Evolutionary conservation across 2,888 invertebrate species (phyloP).

Genomic region (Philaethria dido): DNA sequence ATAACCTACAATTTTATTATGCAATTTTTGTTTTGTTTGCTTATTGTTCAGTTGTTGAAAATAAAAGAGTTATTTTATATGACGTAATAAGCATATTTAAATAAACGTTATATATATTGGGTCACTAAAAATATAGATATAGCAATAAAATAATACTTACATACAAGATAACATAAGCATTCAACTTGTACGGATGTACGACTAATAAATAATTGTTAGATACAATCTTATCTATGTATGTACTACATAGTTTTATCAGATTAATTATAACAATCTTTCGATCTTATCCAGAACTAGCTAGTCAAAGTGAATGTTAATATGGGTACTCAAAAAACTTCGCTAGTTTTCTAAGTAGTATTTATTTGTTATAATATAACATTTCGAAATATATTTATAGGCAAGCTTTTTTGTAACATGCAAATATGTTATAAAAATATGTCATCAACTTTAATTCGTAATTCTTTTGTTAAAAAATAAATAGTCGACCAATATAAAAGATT

Average conservation of each 20-base stretch:
- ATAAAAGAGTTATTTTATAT: neutral
- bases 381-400: neutral
- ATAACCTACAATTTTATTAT: neutral
- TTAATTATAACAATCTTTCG: constrained; percentile 25
- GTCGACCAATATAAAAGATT: too few relatives aligned
- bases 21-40: neutral
- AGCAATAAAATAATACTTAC: neutral
- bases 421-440: neutral
- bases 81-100: neutral
- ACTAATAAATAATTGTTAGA: neutral
- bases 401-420: neutral
- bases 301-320: constrained; percentile 13
- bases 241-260: constrained; percentile 27
- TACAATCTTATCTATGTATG: constrained; percentile 21
- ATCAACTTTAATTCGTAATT: too few relatives aligned
- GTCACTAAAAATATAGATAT: neutral
- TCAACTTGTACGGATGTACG: neutral
- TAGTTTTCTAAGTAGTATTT: neutral
- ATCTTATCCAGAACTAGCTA: constrained; percentile 10
- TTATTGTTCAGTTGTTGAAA: neutral
- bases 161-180: neutral
- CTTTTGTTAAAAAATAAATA: too few relatives aligned
- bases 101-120: neutral
- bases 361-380: neutral
- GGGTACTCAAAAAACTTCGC: neutral